phyloP scores from a whole-genome alignment of 2,888 invertebrate species.

The Phymatocera aterrima region DNA sequence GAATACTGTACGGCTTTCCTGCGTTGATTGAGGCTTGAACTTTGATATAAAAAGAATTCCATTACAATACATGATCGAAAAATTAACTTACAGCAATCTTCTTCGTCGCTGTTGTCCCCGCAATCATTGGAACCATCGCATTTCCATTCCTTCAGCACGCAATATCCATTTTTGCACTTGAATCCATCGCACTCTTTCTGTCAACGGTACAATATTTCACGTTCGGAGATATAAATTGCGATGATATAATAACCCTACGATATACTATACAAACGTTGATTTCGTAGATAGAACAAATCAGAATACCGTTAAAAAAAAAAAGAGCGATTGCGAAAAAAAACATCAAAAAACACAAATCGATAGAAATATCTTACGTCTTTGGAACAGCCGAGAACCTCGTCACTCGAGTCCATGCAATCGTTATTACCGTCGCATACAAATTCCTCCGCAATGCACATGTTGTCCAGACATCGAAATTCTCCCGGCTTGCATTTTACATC shows the following conservation, averaged over 20 bases:
- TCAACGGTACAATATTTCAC: constrained; percentile 21
- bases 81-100: constrained; percentile 61
- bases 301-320: no score
- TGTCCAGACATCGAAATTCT: constrained; percentile 63
- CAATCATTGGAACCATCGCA: constrained; percentile 80
- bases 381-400: constrained; percentile 71
- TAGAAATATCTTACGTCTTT: constrained; percentile 59
- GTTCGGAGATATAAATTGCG: not conserved
- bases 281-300: constrained; percentile 27
- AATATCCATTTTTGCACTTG: constrained; percentile 78
- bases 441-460: constrained; percentile 68
- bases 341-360: no score
- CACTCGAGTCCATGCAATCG: constrained; percentile 73
- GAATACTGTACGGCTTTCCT: no score
- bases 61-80: not conserved
- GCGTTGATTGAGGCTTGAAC: no score
- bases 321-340: no score
- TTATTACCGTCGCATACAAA: constrained; percentile 71
- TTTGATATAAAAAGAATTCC: no score
- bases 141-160: constrained; percentile 76
- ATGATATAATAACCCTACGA: not conserved
- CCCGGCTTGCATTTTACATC: constrained; percentile 53
- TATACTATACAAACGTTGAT: not conserved
- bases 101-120: constrained; percentile 74
- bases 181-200: constrained; percentile 78